Conservation (phyloP, 2,797 vertebrate genomes). For the Cossypha dichroa region DNA sequence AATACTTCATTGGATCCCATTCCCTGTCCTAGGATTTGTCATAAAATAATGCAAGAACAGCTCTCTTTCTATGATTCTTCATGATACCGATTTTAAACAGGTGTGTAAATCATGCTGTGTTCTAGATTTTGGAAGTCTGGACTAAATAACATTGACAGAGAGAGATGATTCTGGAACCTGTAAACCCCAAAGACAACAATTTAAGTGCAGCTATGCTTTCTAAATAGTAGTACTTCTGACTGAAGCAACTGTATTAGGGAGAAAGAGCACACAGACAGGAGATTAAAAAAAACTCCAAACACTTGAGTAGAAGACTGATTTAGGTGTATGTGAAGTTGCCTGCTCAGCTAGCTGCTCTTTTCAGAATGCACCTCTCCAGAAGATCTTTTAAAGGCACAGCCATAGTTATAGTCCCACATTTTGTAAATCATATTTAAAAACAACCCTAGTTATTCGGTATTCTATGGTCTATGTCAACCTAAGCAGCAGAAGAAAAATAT, state of each 20-base stretch:
- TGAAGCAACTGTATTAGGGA: not conserved
- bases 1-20: not conserved
- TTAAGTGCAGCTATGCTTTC: not conserved
- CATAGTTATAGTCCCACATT: not conserved
- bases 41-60: not conserved
- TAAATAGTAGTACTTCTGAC: not conserved
- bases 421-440: not conserved
- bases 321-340: not conserved
- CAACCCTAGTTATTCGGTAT: not conserved
- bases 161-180: not conserved
- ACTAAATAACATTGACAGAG: not conserved
- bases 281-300: fast-evolving
- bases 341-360: not conserved
- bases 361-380: not conserved
- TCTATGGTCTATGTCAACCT: not conserved
- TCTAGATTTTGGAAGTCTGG: not conserved
- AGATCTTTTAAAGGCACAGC: not conserved
- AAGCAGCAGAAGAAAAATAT: not conserved
- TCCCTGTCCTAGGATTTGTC: not conserved
- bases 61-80: not conserved
- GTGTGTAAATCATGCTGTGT: not conserved
- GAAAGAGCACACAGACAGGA: not conserved
- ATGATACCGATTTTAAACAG: not conserved
- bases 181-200: not conserved
- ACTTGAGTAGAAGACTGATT: not conserved